Conservation (phyloP, 2,113 vertebrate genomes). For the Salvelinus fontinalis region DNA sequence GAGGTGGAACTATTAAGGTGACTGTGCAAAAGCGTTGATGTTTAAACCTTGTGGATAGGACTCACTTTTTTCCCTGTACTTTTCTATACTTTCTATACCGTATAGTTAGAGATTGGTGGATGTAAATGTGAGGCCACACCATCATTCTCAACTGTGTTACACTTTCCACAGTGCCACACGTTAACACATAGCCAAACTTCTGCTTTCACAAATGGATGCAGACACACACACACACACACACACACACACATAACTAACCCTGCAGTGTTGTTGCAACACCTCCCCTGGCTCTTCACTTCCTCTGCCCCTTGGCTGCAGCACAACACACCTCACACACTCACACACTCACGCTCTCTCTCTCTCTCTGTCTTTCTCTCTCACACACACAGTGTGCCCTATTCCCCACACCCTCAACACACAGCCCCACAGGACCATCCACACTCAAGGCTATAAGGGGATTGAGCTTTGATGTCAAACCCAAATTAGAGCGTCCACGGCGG, state of each 20-base stretch:
- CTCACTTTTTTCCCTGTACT: too few relatives aligned
- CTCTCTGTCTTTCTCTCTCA: too few relatives aligned
- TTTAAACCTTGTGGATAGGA: too few relatives aligned
- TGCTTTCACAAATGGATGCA: not conserved
- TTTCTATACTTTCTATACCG: not conserved
- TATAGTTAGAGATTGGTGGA: not conserved
- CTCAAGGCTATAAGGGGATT: constrained; percentile 23
- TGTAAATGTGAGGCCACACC: not conserved
- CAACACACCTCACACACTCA: constrained; percentile 3
- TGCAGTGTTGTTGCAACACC: not conserved
- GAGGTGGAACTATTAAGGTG: not conserved
- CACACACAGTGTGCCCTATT: not conserved
- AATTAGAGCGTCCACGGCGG: constrained; percentile 28
- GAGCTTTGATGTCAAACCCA: constrained; percentile 46
- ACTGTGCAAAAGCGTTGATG: not conserved
- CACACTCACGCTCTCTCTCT: not conserved
- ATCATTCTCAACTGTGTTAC: not conserved
- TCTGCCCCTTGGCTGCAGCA: not conserved
- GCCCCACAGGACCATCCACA: constrained; percentile 6
- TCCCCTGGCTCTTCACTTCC: not conserved
- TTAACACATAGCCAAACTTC: not conserved
- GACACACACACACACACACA: not conserved
- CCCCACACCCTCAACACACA: not conserved
- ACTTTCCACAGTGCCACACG: not conserved
- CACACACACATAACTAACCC: not conserved